Evolutionary conservation across 2,113 vertebrate genomes (phyloP).

Genomic region (Circaetus cinerascens): DNA sequence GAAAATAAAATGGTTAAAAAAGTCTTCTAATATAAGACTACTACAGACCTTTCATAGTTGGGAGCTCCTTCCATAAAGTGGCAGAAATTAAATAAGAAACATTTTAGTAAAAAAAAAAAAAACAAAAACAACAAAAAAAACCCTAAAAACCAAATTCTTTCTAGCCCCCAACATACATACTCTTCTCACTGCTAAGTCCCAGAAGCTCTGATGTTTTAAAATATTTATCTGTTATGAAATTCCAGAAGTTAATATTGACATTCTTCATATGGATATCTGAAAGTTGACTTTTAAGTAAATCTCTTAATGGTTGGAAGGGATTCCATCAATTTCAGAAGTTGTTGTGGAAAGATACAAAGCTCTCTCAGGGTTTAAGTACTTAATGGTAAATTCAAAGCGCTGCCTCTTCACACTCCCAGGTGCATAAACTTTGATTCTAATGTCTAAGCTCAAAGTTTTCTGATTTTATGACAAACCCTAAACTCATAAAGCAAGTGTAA

Average conservation of each 20-base stretch:
- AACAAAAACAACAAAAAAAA: fast-evolving
- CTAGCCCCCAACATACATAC: not conserved
- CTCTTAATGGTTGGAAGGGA: not conserved
- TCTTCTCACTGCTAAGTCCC: not conserved
- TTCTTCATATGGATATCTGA: not conserved
- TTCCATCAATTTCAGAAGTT: not conserved
- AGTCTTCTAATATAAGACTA: not conserved
- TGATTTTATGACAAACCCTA: not conserved
- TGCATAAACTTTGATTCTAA: not conserved
- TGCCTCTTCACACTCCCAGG: not conserved
- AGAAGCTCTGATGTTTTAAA: not conserved
- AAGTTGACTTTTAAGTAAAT: not conserved
- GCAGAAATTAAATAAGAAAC: not conserved
- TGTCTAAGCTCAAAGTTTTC: not conserved
- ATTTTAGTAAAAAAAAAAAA: not conserved
- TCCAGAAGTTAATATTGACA: not conserved
- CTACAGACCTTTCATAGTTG: not conserved
- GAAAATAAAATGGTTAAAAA: not conserved
- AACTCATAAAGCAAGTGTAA: not conserved
- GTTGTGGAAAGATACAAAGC: not conserved
- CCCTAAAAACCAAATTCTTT: not conserved
- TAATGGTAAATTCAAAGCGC: not conserved
- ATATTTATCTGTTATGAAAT: not conserved
- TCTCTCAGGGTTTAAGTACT: not conserved
- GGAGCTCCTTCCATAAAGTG: not conserved